Evolutionary conservation across 2,113 vertebrate genomes (phyloP).

Genomic region (Neolamprologus kungweensis): DNA sequence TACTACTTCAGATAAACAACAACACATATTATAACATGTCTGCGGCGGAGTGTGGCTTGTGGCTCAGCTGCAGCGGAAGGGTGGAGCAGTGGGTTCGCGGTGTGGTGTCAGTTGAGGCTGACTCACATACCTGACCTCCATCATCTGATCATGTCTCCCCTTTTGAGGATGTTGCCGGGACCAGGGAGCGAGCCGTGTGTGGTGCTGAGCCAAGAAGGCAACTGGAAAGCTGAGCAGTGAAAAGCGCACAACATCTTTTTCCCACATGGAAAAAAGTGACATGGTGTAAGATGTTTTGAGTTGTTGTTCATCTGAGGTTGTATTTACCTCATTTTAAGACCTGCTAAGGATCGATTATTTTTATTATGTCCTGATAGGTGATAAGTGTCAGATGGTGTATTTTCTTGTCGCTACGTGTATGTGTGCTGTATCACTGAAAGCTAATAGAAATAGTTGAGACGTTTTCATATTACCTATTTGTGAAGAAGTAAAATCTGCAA

Average conservation of each 20-base stretch:
- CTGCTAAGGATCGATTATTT: background rate
- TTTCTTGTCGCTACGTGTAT: background rate
- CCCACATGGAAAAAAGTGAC: background rate
- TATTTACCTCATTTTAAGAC: background rate
- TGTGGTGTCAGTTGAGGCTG: background rate
- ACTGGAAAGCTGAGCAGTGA: background rate
- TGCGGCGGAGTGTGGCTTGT: background rate
- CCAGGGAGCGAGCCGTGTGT: background rate
- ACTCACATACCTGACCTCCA: background rate
- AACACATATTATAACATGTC: background rate
- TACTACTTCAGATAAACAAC: background rate
- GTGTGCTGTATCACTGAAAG: background rate
- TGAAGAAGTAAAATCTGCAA: background rate
- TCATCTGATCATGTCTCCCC: background rate
- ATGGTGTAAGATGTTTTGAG: background rate
- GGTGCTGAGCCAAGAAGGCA: background rate
- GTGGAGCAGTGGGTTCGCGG: background rate
- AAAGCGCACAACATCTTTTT: background rate
- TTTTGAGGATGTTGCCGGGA: background rate
- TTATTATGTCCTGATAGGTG: background rate
- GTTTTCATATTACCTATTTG: background rate
- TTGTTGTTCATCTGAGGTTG: background rate
- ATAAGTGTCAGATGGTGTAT: background rate
- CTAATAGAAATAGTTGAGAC: background rate
- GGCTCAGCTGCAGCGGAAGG: background rate